Evolutionary conservation across 2,113 vertebrate genomes (phyloP).

Genomic region (Phrynosoma platyrhinos): DNA sequence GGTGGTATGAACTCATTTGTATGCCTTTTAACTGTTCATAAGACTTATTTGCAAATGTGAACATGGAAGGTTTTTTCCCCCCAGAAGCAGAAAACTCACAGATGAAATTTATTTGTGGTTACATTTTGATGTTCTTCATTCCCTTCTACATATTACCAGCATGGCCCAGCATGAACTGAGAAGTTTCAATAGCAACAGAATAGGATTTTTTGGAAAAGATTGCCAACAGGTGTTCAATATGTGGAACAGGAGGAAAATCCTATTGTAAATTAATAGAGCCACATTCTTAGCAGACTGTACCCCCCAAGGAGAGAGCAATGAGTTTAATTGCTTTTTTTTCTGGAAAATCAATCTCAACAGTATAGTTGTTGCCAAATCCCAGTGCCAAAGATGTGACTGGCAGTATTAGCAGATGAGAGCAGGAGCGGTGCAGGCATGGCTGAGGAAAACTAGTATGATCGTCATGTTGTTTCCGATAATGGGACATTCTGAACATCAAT

Average conservation of each 20-base stretch:
- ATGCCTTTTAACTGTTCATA: not conserved
- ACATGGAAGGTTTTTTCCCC: not conserved
- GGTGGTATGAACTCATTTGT: too few relatives aligned
- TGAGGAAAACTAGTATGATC: constrained; percentile 24
- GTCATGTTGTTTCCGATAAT: constrained; percentile 54
- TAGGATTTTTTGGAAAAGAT: constrained; percentile 27
- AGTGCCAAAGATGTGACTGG: not conserved
- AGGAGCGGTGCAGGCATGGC: constrained; percentile 48
- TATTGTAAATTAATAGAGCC: constrained; percentile 23
- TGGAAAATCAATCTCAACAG: constrained; percentile 16
- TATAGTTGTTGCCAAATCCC: not conserved
- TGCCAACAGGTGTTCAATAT: constrained; percentile 35
- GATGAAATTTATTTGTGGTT: not conserved
- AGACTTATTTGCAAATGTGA: not conserved
- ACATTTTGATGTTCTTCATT: not conserved
- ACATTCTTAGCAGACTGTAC: constrained; percentile 21
- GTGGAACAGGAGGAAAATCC: constrained; percentile 8
- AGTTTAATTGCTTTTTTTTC: constrained; percentile 27
- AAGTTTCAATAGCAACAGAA: constrained; percentile 1
- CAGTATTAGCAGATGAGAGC: constrained; percentile 36
- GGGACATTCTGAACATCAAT: constrained; percentile 55
- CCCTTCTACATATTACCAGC: not conserved
- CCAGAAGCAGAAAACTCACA: not conserved
- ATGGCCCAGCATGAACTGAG: not conserved
- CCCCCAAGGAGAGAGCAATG: not conserved